These are phyloP conservation scores for Brachynemurus nebulosus DNA, from an alignment of 2,888 invertebrate genomes.

Conservation along the genomic window DNA sequence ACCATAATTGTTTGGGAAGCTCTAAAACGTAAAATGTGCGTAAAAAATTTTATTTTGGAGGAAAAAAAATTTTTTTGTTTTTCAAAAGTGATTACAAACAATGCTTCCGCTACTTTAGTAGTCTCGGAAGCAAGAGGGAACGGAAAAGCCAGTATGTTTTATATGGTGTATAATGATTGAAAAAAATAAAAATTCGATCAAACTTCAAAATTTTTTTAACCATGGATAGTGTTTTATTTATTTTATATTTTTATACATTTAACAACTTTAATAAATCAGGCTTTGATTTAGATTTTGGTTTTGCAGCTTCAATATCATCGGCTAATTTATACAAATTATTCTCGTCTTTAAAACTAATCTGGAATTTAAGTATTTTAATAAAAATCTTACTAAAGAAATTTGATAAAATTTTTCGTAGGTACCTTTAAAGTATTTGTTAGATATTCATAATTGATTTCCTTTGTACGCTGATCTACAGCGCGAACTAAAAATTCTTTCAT, in stretches of 20 bases:
- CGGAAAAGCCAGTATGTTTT: no score
- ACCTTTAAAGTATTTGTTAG: constrained; percentile 79
- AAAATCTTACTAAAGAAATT: neutral
- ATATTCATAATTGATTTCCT: constrained; percentile 71
- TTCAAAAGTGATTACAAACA: no score
- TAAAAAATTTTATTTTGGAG: no score
- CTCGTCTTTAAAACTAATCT: constrained; percentile 16
- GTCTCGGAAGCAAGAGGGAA: no score
- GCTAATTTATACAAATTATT: constrained; percentile 20
- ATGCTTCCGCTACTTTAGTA: no score
- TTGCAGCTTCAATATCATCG: constrained; percentile 20
- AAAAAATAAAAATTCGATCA: no score
- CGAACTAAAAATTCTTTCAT: constrained; percentile 82
- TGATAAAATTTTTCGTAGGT: constrained; percentile 8
- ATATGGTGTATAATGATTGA: no score
- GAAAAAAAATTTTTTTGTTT: no score
- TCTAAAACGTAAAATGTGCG: no score
- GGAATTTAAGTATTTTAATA: neutral
- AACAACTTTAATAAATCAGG: neutral
- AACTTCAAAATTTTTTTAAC: no score
- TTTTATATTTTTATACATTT: neutral
- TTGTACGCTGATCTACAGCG: constrained; percentile 67
- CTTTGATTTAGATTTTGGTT: constrained; percentile 7
- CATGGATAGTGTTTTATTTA: neutral
- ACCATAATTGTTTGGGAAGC: no score